Percentiles rank a stretch among this genome's conserved stretches.
These are phyloP conservation scores for Anguilla pacifica DNA, from an alignment of 2,797 vertebrate genomes.

Conservation along the genomic window DNA sequence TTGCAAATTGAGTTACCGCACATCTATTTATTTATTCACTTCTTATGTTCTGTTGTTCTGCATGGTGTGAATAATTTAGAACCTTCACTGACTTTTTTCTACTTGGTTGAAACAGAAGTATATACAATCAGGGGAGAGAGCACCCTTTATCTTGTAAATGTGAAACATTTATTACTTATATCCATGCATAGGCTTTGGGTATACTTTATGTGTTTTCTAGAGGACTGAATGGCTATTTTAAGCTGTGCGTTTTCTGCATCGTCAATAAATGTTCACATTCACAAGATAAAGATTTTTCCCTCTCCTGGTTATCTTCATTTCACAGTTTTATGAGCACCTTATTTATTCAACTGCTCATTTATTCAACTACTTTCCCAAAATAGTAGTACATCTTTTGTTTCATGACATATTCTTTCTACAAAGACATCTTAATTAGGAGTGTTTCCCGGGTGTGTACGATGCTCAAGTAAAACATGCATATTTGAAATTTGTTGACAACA, in stretches of 20 bases:
- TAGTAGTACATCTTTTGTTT: neutral
- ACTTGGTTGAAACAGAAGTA: neutral
- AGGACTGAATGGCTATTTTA: neutral
- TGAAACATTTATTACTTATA: neutral
- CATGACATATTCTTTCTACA: slow-evolving; percentile 2
- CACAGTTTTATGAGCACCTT: neutral
- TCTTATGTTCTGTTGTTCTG: neutral
- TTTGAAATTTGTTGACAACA: neutral
- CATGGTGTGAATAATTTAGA: neutral
- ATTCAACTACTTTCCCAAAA: neutral
- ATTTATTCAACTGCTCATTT: neutral
- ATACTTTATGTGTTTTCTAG: neutral
- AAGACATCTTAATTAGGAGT: neutral
- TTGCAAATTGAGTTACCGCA: neutral
- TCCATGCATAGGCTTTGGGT: neutral
- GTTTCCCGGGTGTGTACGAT: neutral
- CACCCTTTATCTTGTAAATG: neutral
- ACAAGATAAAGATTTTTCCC: neutral
- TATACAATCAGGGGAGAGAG: neutral
- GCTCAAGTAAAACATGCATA: neutral
- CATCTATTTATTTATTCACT: slow-evolving; percentile 8
- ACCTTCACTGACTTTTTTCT: neutral
- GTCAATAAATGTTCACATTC: slow-evolving; percentile 9
- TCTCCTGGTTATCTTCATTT: neutral
- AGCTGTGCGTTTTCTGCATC: neutral